These are phyloP conservation scores for Cantharis flavilabris DNA, from an alignment of 2,888 invertebrate species.

Conservation along the genomic window DNA sequence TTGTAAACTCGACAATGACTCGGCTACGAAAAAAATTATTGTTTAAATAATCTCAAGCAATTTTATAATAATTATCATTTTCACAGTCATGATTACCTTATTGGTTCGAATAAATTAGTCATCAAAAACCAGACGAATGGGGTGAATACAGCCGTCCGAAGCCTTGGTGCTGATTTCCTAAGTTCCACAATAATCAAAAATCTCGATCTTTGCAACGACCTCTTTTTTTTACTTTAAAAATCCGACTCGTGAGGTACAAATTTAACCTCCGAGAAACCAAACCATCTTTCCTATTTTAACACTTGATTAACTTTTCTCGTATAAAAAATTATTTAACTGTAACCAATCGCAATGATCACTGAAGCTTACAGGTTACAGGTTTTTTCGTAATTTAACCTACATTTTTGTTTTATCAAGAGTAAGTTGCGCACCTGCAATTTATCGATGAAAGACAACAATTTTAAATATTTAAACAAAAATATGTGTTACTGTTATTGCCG, in stretches of 20 bases:
- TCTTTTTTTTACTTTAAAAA: neutral
- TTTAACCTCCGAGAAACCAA: neutral
- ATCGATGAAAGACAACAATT: constrained; percentile 5
- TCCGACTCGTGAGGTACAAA: too few species aligned
- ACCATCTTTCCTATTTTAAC: neutral
- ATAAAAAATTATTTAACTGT: neutral
- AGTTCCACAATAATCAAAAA: too few species aligned
- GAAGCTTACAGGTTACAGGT: neutral
- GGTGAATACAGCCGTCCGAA: too few species aligned
- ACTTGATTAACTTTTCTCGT: neutral
- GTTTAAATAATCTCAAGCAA: neutral
- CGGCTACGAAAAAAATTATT: neutral
- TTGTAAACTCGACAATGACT: constrained; percentile 17
- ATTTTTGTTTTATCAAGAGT: neutral
- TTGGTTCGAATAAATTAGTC: neutral
- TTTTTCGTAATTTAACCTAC: neutral
- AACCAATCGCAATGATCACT: neutral
- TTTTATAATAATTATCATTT: neutral
- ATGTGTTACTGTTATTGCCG: constrained; percentile 11
- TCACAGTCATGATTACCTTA: neutral
- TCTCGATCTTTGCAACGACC: neutral
- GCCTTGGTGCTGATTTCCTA: too few species aligned
- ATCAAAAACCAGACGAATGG: too few species aligned
- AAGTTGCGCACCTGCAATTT: neutral
- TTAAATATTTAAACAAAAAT: constrained; percentile 9